Percentiles rank a stretch among this genome's conserved stretches.
These are phyloP conservation scores for Phenganax stokvisi DNA, from an alignment of 92 coral and sea anemone species.

Conservation along the genomic window DNA sequence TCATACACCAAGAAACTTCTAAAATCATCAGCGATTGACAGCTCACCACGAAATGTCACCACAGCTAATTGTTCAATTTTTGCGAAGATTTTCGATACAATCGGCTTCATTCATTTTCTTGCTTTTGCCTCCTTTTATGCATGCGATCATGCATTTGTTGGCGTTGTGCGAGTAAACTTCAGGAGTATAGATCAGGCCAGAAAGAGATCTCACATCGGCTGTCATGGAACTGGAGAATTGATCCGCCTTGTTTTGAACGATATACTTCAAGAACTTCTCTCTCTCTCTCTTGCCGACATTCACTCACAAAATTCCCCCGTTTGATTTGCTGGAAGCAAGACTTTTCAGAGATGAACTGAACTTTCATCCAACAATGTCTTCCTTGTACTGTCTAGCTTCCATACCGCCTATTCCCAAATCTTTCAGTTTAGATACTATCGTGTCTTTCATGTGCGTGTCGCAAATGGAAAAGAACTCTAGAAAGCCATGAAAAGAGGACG, in stretches of 20 bases:
- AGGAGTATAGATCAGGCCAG: constrained; percentile 27
- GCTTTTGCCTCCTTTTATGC: constrained; percentile 6
- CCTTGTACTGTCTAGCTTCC: background rate
- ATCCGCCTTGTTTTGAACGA: constrained; percentile 1
- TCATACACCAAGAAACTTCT: constrained; percentile 3
- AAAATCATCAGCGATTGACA: background rate
- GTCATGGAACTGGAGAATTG: constrained; percentile 8
- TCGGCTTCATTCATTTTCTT: constrained; percentile 40
- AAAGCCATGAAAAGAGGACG: constrained; percentile 44
- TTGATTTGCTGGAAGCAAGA: background rate
- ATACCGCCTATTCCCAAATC: constrained; percentile 15
- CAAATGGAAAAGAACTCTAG: constrained; percentile 45
- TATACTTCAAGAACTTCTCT: constrained; percentile 8
- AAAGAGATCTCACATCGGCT: constrained; percentile 13
- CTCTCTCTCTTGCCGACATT: background rate
- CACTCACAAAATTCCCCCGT: background rate
- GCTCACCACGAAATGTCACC: constrained; percentile 40
- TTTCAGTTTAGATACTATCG: constrained; percentile 31
- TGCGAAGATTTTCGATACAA: constrained; percentile 33
- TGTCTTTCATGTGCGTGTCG: constrained; percentile 47
- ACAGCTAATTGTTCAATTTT: constrained; percentile 33
- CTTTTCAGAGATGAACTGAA: background rate
- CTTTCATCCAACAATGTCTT: background rate
- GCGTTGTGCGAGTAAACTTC: constrained; percentile 9
- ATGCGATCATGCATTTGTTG: constrained; percentile 28